These are phyloP conservation scores for Daubentonia madagascariensis DNA, from an alignment of 2,113 vertebrate species.

Conservation along the genomic window DNA sequence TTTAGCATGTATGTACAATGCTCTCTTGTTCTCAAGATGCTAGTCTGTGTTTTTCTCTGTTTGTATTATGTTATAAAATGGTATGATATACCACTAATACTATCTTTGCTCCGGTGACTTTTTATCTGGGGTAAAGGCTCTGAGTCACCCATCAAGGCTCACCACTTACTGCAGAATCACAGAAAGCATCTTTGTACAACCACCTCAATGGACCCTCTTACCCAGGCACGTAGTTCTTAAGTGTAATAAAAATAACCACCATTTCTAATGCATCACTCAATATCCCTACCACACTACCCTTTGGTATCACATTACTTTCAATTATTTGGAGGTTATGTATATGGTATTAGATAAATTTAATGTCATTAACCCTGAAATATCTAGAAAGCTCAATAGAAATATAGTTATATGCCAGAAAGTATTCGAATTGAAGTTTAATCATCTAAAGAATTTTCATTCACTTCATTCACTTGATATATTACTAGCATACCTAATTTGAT, in stretches of 20 bases:
- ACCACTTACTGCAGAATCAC: background rate
- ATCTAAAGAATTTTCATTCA: background rate
- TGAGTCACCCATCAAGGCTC: rapidly evolving
- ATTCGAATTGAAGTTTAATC: background rate
- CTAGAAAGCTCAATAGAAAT: background rate
- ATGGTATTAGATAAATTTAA: background rate
- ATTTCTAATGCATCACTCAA: background rate
- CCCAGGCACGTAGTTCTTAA: background rate
- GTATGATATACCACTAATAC: too few relatives aligned
- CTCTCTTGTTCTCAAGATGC: background rate
- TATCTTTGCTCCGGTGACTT: background rate
- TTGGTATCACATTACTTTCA: background rate
- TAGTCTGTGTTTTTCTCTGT: background rate
- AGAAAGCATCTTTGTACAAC: background rate
- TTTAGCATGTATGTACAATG: too few relatives aligned
- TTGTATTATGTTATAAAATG: background rate
- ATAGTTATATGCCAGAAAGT: background rate
- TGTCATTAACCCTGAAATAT: background rate
- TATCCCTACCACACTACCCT: background rate
- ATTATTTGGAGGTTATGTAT: background rate
- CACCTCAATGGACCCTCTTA: background rate
- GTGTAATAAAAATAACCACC: background rate
- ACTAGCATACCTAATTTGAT: background rate
- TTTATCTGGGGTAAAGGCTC: background rate
- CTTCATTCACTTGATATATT: background rate